Percentiles rank a stretch among this genome's conserved stretches.
phyloP scores from a whole-genome alignment of 2,797 vertebrate species.

The Denticeps clupeoides region DNA sequence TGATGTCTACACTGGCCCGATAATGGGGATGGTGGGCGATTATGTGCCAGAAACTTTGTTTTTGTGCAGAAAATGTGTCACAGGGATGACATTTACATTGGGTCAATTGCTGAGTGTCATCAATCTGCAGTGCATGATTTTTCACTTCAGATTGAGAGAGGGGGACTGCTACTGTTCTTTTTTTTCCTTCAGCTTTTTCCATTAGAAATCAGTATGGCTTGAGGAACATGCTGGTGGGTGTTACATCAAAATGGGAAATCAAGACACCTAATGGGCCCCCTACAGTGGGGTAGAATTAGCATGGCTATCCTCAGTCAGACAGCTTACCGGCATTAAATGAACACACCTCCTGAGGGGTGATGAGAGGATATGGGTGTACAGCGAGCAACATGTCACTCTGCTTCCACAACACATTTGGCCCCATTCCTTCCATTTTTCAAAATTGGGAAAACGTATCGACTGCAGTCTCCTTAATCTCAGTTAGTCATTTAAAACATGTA shows the following conservation, averaged over 20 bases:
- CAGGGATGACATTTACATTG: no score
- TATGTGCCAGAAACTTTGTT: no score
- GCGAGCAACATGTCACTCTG: neutral
- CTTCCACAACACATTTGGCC: no score
- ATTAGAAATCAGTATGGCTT: constrained; percentile 53
- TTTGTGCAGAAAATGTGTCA: no score
- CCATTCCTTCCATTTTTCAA: no score
- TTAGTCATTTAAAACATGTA: no score
- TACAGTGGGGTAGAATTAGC: constrained; percentile 57
- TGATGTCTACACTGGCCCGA: no score
- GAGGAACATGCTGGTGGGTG: constrained; percentile 60
- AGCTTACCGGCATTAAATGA: constrained; percentile 57
- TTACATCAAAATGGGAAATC: constrained; percentile 59
- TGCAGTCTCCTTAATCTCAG: no score
- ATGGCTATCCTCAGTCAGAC: constrained; percentile 53
- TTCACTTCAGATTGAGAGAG: neutral
- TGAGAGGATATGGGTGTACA: neutral
- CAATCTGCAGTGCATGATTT: neutral
- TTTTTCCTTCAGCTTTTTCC: no score
- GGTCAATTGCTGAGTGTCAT: no score
- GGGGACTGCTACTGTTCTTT: neutral
- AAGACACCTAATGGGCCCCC: constrained; percentile 61
- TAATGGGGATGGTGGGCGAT: no score
- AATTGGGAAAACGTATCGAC: no score
- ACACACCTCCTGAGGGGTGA: constrained; percentile 37